A percentile compares a stretch with the other conserved stretches of the same genome.
Evolutionary conservation across 2,113 vertebrate species (phyloP).

Genomic region (Bambusicola thoracicus): DNA sequence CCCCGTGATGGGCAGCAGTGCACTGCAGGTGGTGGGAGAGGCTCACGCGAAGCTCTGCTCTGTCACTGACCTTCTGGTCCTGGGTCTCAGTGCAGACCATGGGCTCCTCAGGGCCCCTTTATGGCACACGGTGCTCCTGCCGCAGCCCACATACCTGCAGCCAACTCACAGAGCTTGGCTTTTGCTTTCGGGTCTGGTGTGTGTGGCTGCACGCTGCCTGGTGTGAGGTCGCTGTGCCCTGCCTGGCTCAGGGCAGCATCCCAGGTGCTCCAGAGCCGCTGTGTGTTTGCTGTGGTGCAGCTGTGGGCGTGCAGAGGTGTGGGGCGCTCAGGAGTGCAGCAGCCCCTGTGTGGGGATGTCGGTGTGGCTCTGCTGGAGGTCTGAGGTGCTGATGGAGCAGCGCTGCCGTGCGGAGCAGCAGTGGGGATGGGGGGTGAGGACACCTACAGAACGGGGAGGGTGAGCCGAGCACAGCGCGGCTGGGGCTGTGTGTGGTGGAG

Average conservation of each 20-base stretch:
- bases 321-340: not conserved
- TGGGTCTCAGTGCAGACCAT: not conserved
- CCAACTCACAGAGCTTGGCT: no score
- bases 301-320: accelerated
- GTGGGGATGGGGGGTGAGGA: not conserved
- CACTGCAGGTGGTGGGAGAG: accelerated
- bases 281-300: not conserved
- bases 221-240: accelerated
- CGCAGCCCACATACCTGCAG: not conserved
- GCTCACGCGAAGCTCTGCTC: not conserved
- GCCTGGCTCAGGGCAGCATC: not conserved
- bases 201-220: not conserved
- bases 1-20: no score
- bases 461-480: not conserved
- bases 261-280: accelerated
- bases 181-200: not conserved
- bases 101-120: accelerated
- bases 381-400: not conserved
- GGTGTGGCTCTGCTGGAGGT: not conserved
- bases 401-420: no score
- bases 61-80: not conserved
- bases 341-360: not conserved
- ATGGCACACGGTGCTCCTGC: accelerated
- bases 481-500: not conserved
- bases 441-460: not conserved